These are phyloP conservation scores for Melinopterus prodromus DNA, from an alignment of 2,888 invertebrate genomes.

Conservation along the genomic window DNA sequence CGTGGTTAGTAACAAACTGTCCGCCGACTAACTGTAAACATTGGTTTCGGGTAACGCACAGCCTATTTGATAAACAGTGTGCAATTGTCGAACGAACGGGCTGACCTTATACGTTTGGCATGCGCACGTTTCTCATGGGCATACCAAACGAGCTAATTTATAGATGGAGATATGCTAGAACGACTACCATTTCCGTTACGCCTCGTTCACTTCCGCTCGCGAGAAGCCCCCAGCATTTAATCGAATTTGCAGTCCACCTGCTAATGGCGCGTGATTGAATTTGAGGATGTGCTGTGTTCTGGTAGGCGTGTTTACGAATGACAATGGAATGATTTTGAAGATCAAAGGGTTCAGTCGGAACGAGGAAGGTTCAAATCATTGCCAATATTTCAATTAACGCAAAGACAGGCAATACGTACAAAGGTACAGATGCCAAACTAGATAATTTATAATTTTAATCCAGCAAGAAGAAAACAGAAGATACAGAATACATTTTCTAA, in stretches of 20 bases:
- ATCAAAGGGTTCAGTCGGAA: too few species aligned
- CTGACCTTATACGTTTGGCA: slow-evolving; percentile 18
- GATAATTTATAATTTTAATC: too few species aligned
- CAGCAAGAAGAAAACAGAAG: too few species aligned
- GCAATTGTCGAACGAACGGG: slow-evolving; percentile 7
- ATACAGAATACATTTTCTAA: too few species aligned
- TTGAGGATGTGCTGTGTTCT: not conserved
- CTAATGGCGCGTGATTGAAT: not conserved
- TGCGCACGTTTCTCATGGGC: slow-evolving; percentile 15
- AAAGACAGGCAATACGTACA: too few species aligned
- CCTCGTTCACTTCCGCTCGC: slow-evolving; percentile 23
- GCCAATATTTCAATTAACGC: too few species aligned
- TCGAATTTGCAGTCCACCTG: slow-evolving; percentile 4
- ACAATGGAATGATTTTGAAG: not conserved
- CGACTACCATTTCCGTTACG: slow-evolving; percentile 46
- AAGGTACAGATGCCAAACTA: too few species aligned
- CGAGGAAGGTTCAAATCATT: too few species aligned
- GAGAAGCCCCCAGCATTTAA: not conserved
- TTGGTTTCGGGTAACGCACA: slow-evolving; percentile 7
- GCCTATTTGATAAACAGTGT: slow-evolving; percentile 25
- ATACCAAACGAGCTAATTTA: slow-evolving; percentile 9
- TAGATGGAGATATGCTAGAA: slow-evolving; percentile 47
- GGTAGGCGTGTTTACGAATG: not conserved
- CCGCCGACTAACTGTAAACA: slow-evolving; percentile 26
- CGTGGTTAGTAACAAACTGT: not conserved